Evolutionary conservation across 2,113 vertebrate genomes (phyloP).

Genomic region (Callipepla californica): DNA sequence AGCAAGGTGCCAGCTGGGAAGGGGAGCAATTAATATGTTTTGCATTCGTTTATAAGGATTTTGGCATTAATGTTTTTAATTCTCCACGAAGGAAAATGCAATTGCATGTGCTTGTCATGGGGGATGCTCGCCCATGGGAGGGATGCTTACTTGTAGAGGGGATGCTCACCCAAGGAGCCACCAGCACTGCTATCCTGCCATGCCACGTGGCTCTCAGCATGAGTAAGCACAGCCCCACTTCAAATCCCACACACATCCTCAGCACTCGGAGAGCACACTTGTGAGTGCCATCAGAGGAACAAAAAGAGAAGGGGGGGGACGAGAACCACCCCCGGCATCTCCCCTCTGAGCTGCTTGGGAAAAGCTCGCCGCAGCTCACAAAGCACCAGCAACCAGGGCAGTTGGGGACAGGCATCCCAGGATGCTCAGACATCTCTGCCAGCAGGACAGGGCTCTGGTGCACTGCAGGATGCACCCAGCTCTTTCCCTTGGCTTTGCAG

Average conservation of each 20-base stretch:
- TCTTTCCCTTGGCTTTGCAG: neutral
- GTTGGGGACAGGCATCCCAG: neutral
- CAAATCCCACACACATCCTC: constrained; percentile 31
- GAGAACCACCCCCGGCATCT: neutral
- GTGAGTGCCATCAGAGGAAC: neutral
- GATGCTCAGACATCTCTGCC: neutral
- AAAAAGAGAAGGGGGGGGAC: neutral
- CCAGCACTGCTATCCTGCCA: neutral
- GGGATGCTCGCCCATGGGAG: neutral
- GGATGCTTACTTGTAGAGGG: neutral
- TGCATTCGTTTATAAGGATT: neutral
- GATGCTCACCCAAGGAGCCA: neutral
- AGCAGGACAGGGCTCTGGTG: neutral
- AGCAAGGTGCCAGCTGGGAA: neutral
- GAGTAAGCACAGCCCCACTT: constrained; percentile 35
- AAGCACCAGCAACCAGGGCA: neutral
- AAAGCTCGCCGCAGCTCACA: neutral
- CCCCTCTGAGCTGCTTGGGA: neutral
- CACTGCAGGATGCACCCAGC: fast-evolving
- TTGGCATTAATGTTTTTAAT: neutral
- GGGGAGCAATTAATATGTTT: neutral
- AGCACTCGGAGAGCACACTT: fast-evolving
- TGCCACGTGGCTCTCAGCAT: neutral
- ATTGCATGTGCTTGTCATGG: neutral
- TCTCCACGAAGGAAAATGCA: neutral